These are phyloP conservation scores for Bostrychus sinensis DNA, from an alignment of 2,113 vertebrate genomes.

Conservation along the genomic window DNA sequence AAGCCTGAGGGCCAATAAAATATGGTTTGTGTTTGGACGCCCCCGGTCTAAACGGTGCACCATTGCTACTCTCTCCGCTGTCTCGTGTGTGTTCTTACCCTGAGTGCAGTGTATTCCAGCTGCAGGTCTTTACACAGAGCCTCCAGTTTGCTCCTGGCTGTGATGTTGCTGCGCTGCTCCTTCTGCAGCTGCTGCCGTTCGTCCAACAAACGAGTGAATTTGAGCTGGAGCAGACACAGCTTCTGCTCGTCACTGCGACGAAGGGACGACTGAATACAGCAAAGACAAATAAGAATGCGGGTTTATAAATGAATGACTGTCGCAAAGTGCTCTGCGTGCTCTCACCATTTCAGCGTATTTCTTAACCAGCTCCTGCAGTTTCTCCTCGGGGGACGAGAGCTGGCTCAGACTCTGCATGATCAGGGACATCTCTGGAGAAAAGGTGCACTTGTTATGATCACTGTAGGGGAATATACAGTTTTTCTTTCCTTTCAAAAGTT, in stretches of 20 bases:
- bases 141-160: conserved; percentile 90
- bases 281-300: conserved; percentile 17
- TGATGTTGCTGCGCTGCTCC: conserved; percentile 83
- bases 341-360: conserved; percentile 92
- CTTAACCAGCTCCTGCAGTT: conserved; percentile 85
- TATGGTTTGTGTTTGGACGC: too few relatives aligned
- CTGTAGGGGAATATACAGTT: too few relatives aligned
- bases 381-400: conserved; percentile 85
- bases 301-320: neutral
- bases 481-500: too few relatives aligned
- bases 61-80: too few relatives aligned
- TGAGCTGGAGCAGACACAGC: conserved; percentile 84
- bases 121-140: conserved; percentile 91
- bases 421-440: conserved; percentile 84
- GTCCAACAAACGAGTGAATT: conserved; percentile 78
- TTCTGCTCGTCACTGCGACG: conserved; percentile 83
- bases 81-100: conserved; percentile 75
- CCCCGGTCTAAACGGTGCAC: too few relatives aligned
- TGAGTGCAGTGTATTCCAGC: conserved; percentile 86
- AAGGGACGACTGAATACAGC: conserved; percentile 78
- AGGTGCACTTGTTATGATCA: too few relatives aligned
- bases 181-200: conserved; percentile 88
- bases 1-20: too few relatives aligned
- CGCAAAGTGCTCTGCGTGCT: neutral
- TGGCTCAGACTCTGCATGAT: conserved; percentile 87